Percentiles rank a stretch among this genome's conserved stretches.
Evolutionary conservation across 2,113 vertebrate genomes (phyloP).

Genomic region (Sarotherodon lohbergeri): DNA sequence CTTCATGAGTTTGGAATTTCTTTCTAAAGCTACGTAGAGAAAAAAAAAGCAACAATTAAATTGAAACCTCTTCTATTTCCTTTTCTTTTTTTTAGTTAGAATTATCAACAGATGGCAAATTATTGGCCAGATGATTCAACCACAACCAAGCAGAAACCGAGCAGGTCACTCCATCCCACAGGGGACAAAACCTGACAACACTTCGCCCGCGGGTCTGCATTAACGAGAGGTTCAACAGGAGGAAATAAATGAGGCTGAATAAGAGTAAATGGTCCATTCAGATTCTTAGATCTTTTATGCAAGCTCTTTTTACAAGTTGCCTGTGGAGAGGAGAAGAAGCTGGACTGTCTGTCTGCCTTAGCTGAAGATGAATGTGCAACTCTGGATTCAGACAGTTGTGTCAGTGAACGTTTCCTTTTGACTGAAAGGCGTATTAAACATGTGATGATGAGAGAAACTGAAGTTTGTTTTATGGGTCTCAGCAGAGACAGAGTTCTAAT

Average conservation of each 20-base stretch:
- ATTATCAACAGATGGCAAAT: not conserved
- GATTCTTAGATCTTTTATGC: not conserved
- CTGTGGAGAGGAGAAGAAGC: not conserved
- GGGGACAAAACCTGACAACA: not conserved
- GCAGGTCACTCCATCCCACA: not conserved
- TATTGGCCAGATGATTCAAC: not conserved
- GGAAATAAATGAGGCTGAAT: not conserved
- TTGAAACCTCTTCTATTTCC: not conserved
- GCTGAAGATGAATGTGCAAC: not conserved
- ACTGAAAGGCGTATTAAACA: not conserved
- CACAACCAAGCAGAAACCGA: not conserved
- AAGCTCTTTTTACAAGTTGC: not conserved
- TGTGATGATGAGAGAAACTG: not conserved
- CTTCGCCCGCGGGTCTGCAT: not conserved
- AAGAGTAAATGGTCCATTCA: not conserved
- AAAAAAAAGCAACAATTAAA: not conserved
- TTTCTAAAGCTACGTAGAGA: not conserved
- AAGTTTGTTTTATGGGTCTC: not conserved
- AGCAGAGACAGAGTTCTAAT: conserved; percentile 21
- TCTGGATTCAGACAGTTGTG: not conserved
- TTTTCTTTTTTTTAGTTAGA: not conserved
- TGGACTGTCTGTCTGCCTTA: not conserved
- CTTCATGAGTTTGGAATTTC: not conserved
- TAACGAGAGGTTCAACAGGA: not conserved
- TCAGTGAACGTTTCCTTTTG: not conserved